These are phyloP conservation scores for Acropternis orthonyx DNA, from an alignment of 2,797 vertebrate species.

Conservation along the genomic window DNA sequence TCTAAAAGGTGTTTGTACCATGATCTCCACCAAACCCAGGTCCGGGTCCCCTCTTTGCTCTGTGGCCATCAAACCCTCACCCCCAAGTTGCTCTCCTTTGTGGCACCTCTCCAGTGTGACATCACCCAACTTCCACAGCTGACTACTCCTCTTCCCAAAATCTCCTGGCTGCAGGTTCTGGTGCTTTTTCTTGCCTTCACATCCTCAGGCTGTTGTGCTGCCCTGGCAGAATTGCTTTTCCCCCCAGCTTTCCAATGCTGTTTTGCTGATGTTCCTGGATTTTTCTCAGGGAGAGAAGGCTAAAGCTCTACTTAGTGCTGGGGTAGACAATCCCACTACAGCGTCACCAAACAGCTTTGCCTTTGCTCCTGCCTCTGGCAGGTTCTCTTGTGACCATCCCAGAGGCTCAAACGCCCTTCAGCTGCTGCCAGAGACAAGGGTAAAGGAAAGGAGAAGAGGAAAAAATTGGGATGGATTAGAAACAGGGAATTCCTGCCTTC, in stretches of 20 bases:
- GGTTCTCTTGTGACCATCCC: neutral
- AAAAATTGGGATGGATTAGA: neutral
- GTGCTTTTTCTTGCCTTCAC: neutral
- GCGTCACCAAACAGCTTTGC: neutral
- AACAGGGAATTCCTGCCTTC: constrained; percentile 23
- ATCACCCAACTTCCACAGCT: neutral
- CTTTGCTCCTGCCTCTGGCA: neutral
- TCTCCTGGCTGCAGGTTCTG: neutral
- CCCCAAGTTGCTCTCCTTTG: neutral
- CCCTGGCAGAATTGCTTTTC: neutral
- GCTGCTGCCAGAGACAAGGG: neutral
- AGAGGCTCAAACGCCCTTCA: neutral
- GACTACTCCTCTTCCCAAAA: neutral
- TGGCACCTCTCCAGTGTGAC: neutral
- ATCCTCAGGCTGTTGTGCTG: neutral
- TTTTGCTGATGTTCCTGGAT: neutral
- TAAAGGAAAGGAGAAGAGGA: neutral
- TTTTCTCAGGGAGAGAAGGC: neutral
- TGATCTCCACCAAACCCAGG: neutral
- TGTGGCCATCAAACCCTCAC: neutral
- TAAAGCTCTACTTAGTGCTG: neutral
- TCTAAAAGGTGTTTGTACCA: neutral
- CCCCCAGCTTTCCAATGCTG: fast-evolving
- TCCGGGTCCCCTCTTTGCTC: neutral
- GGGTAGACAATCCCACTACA: neutral